Conservation (phyloP, 2,113 vertebrate genomes). For the Ia io region DNA sequence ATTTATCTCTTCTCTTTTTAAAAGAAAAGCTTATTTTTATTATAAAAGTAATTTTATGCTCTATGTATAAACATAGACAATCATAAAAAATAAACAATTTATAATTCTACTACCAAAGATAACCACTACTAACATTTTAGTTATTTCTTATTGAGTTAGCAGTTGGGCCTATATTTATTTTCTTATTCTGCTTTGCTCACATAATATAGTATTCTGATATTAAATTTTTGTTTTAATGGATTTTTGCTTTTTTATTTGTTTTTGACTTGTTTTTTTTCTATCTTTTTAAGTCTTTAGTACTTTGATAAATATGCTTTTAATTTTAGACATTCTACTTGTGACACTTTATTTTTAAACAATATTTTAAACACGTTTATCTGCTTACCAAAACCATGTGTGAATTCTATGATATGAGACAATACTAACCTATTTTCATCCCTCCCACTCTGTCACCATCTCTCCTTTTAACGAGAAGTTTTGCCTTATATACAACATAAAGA, state of each 20-base stretch:
- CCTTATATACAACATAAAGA: not conserved
- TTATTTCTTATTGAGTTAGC: not conserved
- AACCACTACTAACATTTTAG: not conserved
- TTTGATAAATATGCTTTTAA: not conserved
- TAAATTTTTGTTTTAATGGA: not conserved
- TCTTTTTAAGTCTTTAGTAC: not conserved
- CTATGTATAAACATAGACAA: not conserved
- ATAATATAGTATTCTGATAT: not conserved
- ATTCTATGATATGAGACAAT: not conserved
- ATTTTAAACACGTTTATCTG: not conserved
- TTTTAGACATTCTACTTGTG: not conserved
- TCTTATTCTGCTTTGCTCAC: not conserved
- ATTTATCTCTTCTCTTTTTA: not conserved
- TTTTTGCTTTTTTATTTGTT: not conserved
- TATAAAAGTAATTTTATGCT: not conserved
- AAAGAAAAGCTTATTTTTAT: not conserved
- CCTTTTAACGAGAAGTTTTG: not conserved
- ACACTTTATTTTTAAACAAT: not conserved
- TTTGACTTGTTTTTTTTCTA: not conserved
- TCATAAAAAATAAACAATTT: not conserved
- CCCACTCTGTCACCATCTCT: not conserved
- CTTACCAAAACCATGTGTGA: not conserved
- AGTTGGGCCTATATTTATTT: not conserved
- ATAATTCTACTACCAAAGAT: not conserved
- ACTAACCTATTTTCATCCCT: not conserved